Evolutionary conservation across 2,888 invertebrate genomes (phyloP), one percentile per base, ranked within the genome.

Genomic region (Punctoribates punctum): DNA sequence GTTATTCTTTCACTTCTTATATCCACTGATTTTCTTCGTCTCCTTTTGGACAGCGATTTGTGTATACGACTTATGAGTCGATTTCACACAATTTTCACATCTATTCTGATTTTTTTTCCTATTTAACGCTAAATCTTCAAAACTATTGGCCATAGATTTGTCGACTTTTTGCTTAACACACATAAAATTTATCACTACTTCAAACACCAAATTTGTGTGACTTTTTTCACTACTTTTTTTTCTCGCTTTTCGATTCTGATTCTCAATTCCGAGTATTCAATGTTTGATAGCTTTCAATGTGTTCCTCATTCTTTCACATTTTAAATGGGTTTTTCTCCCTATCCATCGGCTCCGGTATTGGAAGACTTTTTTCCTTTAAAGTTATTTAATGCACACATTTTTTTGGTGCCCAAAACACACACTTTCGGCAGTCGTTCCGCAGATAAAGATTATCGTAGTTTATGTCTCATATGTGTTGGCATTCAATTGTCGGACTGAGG

Each of bases 401-500:
- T 51, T 17, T 51, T n/a, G 51, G 17, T n/a, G 51, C 20, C 17
- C 15, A 15, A 17, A 48, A n/a, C 48, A 48, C 48, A 48, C 48
- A 51, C 51, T 51, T 51, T 13, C 42, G 13, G 42, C 13, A 42
- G 11, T 5, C 9, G 4, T 51, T 51, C 51, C 27, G 1, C 62
- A 65, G 65, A 65, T 29, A 65, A 38, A 65, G 34, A 23, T 29
- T 34, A 38, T 34, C 17, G 27, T 65, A 34, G 27, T 17, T 17
- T 34, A 11, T 34, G 29, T 65, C 8, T 65, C 11, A 13, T 42
- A 42, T 42, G 42, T 42, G 42, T 65, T 65, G 29, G 65, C 27
- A 65, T 65, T 65, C 65, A 65, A 65, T 65, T 65, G 65, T 65
- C 65, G 65, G 65, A 65, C 65, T 65, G 23, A 23, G 23, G n/a